Evolutionary conservation across 2,888 invertebrate species (phyloP).

Genomic region (Rosalia funebris): DNA sequence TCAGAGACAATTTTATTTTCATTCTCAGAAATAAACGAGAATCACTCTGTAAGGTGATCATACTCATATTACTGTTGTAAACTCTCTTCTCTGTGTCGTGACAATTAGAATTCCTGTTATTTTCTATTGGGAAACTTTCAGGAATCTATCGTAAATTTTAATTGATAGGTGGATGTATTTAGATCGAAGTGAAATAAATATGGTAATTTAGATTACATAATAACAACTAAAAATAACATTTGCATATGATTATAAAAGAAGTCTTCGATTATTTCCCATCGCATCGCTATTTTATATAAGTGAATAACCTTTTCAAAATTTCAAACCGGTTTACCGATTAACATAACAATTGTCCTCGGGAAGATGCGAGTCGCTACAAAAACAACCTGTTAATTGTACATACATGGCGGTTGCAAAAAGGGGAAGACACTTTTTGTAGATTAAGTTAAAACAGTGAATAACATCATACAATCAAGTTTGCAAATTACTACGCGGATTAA

Average conservation of each 20-base stretch:
- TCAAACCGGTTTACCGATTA: constrained; percentile 63
- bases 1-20: too few species aligned
- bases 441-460: neutral
- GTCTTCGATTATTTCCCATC: constrained; percentile 49
- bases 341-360: constrained; percentile 64
- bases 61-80: too few species aligned
- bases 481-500: too few species aligned
- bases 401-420: constrained; percentile 40
- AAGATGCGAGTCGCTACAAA: constrained; percentile 52
- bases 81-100: neutral
- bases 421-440: constrained; percentile 3
- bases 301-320: constrained; percentile 64
- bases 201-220: constrained; percentile 58
- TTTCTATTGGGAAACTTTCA: constrained; percentile 36
- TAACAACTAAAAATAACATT: constrained; percentile 52
- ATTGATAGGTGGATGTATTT: constrained; percentile 46
- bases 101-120: constrained; percentile 6
- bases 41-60: too few species aligned
- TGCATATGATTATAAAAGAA: constrained; percentile 51
- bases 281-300: constrained; percentile 58
- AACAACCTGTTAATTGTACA: constrained; percentile 64
- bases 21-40: too few species aligned
- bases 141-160: constrained; percentile 40
- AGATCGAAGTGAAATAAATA: constrained; percentile 51
- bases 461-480: too few species aligned